These are phyloP conservation scores for Tiliacea citrago DNA, from an alignment of 2,888 invertebrate genomes.

Conservation along the genomic window DNA sequence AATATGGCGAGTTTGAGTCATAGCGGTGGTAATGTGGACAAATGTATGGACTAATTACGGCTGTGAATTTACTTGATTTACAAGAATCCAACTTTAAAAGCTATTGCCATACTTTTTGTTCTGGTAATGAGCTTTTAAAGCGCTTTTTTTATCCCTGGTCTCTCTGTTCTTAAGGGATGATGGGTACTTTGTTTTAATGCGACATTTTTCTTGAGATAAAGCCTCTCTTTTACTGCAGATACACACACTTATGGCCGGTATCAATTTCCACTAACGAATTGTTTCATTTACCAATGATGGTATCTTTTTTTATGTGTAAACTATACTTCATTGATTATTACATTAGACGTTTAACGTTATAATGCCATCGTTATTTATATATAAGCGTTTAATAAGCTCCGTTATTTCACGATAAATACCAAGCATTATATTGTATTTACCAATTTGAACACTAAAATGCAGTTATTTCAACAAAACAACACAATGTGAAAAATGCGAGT, in stretches of 20 bases:
- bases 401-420: too few relatives aligned
- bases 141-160: constrained; percentile 25
- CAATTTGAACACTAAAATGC: too few relatives aligned
- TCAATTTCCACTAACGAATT: not conserved
- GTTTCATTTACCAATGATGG: not conserved
- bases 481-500: too few relatives aligned
- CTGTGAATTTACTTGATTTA: constrained; percentile 69
- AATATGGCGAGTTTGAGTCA: constrained; percentile 69
- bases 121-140: constrained; percentile 37
- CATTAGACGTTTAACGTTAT: too few relatives aligned
- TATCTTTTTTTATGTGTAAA: not conserved
- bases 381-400: too few relatives aligned
- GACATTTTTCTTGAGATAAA: constrained; percentile 10
- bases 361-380: too few relatives aligned
- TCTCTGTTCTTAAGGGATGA: constrained; percentile 31
- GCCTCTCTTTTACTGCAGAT: constrained; percentile 5
- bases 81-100: constrained; percentile 67
- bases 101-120: constrained; percentile 63
- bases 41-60: constrained; percentile 65
- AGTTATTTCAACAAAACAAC: too few relatives aligned
- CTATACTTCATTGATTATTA: too few relatives aligned
- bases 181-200: constrained; percentile 52
- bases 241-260: not conserved
- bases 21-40: constrained; percentile 49
- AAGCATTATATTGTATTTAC: too few relatives aligned